These are phyloP conservation scores for Enteromius afrohamiltoni DNA, from an alignment of 2,797 vertebrate species.

Conservation along the genomic window DNA sequence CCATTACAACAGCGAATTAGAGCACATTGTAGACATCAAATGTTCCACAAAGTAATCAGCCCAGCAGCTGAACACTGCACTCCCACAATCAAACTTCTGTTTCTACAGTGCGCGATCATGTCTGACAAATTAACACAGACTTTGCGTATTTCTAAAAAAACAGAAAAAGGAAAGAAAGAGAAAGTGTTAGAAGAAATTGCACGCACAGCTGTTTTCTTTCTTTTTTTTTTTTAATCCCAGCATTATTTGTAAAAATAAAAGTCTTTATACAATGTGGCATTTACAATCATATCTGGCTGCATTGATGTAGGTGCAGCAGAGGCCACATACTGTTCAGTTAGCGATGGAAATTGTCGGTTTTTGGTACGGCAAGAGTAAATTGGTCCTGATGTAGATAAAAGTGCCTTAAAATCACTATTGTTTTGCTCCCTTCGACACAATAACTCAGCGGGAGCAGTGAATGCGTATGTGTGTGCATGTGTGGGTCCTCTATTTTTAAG, in stretches of 20 bases:
- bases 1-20: constrained; percentile 55
- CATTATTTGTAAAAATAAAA: constrained; percentile 34
- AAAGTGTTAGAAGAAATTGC: not conserved
- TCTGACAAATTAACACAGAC: constrained; percentile 48
- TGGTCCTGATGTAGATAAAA: constrained; percentile 40
- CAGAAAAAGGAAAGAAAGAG: not conserved
- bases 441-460: not conserved
- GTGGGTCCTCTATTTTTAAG: constrained; percentile 3
- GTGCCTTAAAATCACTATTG: constrained; percentile 36
- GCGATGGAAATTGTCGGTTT: constrained; percentile 23
- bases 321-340: constrained; percentile 38
- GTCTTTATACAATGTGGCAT: constrained; percentile 10
- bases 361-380: constrained; percentile 41
- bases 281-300: constrained; percentile 15
- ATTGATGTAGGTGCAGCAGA: not conserved
- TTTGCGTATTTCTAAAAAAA: constrained; percentile 31
- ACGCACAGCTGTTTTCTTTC: not conserved
- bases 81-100: constrained; percentile 54
- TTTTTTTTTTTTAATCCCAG: constrained; percentile 2
- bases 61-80: constrained; percentile 29
- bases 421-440: constrained; percentile 42
- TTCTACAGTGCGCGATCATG: constrained; percentile 43
- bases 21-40: constrained; percentile 58
- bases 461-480: not conserved
- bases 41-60: constrained; percentile 51